Conservation (phyloP, 2,888 invertebrate genomes). For the Terebella lapidaria region DNA sequence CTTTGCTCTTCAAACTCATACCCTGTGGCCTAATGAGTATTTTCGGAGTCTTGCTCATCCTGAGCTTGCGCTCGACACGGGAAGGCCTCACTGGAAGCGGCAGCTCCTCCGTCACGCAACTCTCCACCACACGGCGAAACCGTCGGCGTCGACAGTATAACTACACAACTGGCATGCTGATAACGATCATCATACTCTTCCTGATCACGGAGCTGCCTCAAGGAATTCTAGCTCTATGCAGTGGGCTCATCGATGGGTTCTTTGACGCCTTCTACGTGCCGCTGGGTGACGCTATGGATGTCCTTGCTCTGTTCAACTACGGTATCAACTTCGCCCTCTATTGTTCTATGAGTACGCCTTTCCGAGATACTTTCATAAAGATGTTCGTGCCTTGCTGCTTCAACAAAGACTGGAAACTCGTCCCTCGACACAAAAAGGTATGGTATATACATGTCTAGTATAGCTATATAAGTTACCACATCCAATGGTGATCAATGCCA, state of each 20-base stretch:
- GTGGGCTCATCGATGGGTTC: conserved; percentile 9
- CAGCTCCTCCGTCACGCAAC: too few species aligned
- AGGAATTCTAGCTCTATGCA: conserved; percentile 60
- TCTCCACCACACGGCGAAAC: not conserved
- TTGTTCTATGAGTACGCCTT: conserved; percentile 89
- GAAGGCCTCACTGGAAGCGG: conserved; percentile 7
- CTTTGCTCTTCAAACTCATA: conserved; percentile 83
- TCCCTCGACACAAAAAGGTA: too few species aligned
- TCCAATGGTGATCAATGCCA: too few species aligned
- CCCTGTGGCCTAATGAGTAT: conserved; percentile 82
- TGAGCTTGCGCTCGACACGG: too few species aligned
- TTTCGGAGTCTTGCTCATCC: conserved; percentile 49
- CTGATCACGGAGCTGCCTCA: conserved; percentile 86
- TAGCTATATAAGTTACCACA: too few species aligned
- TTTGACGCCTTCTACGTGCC: conserved; percentile 59
- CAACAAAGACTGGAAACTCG: too few species aligned
- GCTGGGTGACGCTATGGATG: conserved; percentile 75
- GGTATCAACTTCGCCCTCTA: conserved; percentile 89
- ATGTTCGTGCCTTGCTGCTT: conserved; percentile 7
- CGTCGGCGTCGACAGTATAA: conserved; percentile 49
- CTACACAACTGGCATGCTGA: conserved; percentile 81
- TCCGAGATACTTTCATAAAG: conserved; percentile 59
- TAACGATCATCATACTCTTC: conserved; percentile 78
- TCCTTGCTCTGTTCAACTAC: conserved; percentile 81
- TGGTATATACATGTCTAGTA: too few species aligned